Base-by-base conservation (phyloP, 2,888 invertebrate species). In the Orthonevra nobilis region DNA sequence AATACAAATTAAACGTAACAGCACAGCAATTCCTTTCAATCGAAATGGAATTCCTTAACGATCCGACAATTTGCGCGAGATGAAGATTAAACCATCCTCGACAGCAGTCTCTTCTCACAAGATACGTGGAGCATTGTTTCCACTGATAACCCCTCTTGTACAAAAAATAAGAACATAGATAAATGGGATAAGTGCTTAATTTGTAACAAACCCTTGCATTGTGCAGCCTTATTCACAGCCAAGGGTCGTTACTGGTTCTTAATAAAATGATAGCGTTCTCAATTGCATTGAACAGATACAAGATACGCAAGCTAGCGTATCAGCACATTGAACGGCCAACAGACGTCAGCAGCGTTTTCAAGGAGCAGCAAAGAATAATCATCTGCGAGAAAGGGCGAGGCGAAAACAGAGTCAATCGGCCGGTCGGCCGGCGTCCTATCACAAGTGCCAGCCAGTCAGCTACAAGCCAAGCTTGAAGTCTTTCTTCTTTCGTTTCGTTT, bases 361-460 rank as follows among this genome's bases (percentile, higher is more conserved):
- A n/a, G n/a, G n/a, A n/a, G n/a, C n/a, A n/a, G n/a, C n/a, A n/a
- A n/a, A n/a, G n/a, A n/a, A n/a, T n/a, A n/a, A n/a, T n/a, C n/a
- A n/a, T n/a, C n/a, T n/a, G n/a, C n/a, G n/a, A n/a, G n/a, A n/a
- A 73, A 74, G 77, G 72, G 79, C 73, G 77, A 70, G 77, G 52
- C 70, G n/a, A n/a, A 32, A 42, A 64, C 30, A 19, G 48, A 61
- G 63, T 26, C 36, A 61, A 61, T 52, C 70, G 54, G 14, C 14
- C n/a, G n/a, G n/a, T n/a, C n/a, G n/a, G n/a, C 15, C 42, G 32
- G 14, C 14, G 23, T 34, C 44, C 46, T 32, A 30, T 56, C 54
- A 64, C 42, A n/a, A 9, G 32, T 10, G 28, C 61, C 15, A 34
- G 34, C 23, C 17, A 17, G 2, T 26, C 15, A n/a, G 32, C 15